Base-by-base conservation (phyloP, 2,113 vertebrate species). In the Grantiella picta region DNA sequence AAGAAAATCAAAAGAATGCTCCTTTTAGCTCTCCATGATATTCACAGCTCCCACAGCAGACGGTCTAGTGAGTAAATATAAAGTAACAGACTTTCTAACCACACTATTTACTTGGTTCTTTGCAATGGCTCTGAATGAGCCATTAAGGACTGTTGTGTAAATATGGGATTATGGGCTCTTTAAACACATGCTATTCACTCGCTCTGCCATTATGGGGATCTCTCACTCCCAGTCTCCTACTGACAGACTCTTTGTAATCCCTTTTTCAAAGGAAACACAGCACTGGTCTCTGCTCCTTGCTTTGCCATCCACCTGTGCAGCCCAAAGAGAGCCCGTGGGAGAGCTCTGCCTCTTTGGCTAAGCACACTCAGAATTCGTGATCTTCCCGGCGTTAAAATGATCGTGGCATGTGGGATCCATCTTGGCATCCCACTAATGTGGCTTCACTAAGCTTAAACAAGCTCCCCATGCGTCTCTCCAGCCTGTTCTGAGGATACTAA, bases 81-180 rank as follows among this genome's bases (percentile, higher is more conserved):
- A 96, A 96, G 93, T 93, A 95, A 91, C 93, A 95, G 96, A 94
- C 94, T 96, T 95, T 95, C 95, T 89, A 95, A 81, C 92, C 90
- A 94, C 93, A 81, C 94, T 97, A 95, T 97, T 97, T 97, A 97
- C 95, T 97, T 84, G 92, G 69, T 97, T 94, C 96, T 97, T 97
- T 97, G 92, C 94, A 95, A 28, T 61, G 95, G 76, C 92, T 96
- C 94, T 95, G 95, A 97, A 97, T 94, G 93, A 97, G 94, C 96
- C 92, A 95, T 97, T 97, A 97, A 97, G 89, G 94, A 95, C 86
- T 97, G 92, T 97, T 97, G 96, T 97, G 96, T 96, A 97, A 97
- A 97, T 89, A 97, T 4, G 63, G 96, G 97, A 97, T 97, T 97
- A 95, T 69, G 82, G 96, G 84, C 95, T 97, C 89, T 96, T 97